Percentiles rank a stretch among this genome's conserved stretches.
These are phyloP conservation scores for Eupithecia subfuscata DNA, from an alignment of 2,888 invertebrate species.

Conservation along the genomic window DNA sequence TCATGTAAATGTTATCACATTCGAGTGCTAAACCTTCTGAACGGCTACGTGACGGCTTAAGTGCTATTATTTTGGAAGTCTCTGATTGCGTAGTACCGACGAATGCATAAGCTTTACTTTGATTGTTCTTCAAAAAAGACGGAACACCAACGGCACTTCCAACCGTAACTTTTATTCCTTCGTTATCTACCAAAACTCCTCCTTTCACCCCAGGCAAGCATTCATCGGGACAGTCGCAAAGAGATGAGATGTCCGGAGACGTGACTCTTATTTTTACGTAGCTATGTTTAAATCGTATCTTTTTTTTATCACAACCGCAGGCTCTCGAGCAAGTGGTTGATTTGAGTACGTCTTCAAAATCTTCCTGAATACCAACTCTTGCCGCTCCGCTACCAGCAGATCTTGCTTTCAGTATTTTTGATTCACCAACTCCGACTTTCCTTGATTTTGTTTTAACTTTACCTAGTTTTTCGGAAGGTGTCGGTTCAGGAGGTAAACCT, in stretches of 20 bases:
- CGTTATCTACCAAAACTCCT: conserved; percentile 65
- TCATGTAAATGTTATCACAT: conserved; percentile 16
- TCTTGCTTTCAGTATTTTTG: conserved; percentile 24
- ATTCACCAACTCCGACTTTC: conserved; percentile 44
- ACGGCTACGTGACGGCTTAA: too few relatives aligned
- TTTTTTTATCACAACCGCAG: conserved; percentile 71
- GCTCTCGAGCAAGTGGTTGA: conserved; percentile 66
- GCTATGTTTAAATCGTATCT: conserved; percentile 72
- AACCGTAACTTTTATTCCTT: conserved; percentile 69
- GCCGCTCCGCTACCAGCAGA: conserved; percentile 31
- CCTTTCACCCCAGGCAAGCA: conserved; percentile 65
- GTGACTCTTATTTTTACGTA: conserved; percentile 71
- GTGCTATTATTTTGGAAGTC: background rate
- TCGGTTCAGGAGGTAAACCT: conserved; percentile 49
- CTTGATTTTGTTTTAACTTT: conserved; percentile 55
- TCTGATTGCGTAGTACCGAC: background rate
- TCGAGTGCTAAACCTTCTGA: background rate
- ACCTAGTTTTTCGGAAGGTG: conserved; percentile 54
- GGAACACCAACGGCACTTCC: conserved; percentile 60
- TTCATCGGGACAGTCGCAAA: conserved; percentile 67
- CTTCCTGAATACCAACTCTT: conserved; percentile 53
- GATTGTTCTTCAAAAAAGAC: conserved; percentile 46
- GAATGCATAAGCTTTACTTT: conserved; percentile 16
- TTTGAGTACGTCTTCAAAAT: conserved; percentile 63
- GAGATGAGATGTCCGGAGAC: conserved; percentile 68